These are phyloP conservation scores for Hirundichthys speculiger DNA, from an alignment of 2,113 vertebrate genomes.

Conservation along the genomic window DNA sequence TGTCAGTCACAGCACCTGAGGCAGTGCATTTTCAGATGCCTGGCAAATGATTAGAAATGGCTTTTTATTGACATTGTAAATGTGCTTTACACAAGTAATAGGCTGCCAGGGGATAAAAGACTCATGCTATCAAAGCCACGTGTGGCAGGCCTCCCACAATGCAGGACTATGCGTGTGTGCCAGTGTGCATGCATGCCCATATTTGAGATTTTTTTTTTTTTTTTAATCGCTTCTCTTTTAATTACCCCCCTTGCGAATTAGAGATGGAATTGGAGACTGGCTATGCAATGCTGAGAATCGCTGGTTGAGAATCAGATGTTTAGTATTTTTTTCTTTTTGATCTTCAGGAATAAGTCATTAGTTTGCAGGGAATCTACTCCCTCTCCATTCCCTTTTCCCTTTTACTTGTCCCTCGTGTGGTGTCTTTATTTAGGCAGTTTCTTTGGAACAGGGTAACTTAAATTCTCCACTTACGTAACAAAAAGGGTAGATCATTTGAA, in stretches of 20 bases:
- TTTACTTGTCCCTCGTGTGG: conserved; percentile 32
- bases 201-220: conserved; percentile 61
- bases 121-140: conserved; percentile 68
- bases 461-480: conserved; percentile 64
- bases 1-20: conserved; percentile 66
- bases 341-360: conserved; percentile 70
- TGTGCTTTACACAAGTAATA: conserved; percentile 70
- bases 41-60: conserved; percentile 76
- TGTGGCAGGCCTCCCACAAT: conserved; percentile 65
- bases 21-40: conserved; percentile 65
- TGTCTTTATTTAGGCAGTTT: conserved; percentile 67
- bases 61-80: conserved; percentile 83
- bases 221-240: conserved; percentile 68
- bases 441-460: conserved; percentile 57
- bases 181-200: conserved; percentile 34
- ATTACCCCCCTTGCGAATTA: conserved; percentile 74
- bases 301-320: conserved; percentile 69
- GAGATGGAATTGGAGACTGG: conserved; percentile 40
- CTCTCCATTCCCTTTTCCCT: conserved; percentile 32
- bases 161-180: conserved; percentile 33
- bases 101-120: conserved; percentile 75
- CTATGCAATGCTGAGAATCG: conserved; percentile 59
- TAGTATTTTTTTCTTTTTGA: conserved; percentile 60
- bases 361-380: conserved; percentile 62
- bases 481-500: conserved; percentile 31